Percentiles rank a stretch among this genome's conserved stretches.
phyloP scores from a whole-genome alignment of 2,797 vertebrate species.

The Acanthopagrus latus region DNA sequence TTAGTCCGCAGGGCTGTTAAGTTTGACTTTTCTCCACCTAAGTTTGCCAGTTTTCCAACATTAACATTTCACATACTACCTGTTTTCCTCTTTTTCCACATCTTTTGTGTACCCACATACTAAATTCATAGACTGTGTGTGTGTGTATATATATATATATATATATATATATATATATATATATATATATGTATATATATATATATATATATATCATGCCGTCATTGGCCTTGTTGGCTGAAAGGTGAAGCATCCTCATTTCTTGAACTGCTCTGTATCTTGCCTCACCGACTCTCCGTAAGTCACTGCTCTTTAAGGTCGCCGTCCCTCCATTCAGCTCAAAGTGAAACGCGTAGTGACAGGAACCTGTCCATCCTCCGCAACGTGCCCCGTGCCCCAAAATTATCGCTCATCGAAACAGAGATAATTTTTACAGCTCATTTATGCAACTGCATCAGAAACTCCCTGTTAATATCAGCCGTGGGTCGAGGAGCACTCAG shows the following conservation, averaged over 20 bases:
- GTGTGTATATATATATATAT: too few relatives aligned
- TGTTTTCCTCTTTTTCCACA: neutral
- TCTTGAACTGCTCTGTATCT: neutral
- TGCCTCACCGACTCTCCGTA: conserved; percentile 13
- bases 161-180: too few relatives aligned
- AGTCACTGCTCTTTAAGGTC: conserved; percentile 34
- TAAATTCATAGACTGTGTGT: neutral
- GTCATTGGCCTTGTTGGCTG: neutral
- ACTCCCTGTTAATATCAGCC: conserved; percentile 35
- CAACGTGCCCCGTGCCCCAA: neutral
- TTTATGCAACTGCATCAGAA: conserved; percentile 32
- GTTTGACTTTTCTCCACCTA: neutral
- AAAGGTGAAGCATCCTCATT: neutral
- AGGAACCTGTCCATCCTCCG: conserved; percentile 1
- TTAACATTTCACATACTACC: too few relatives aligned
- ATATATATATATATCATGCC: neutral
- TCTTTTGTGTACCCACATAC: neutral
- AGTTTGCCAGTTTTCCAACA: neutral
- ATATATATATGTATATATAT: too few relatives aligned
- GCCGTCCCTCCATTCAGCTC: conserved; percentile 6
- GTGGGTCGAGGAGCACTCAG: conserved; percentile 22
- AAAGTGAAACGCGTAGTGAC: conserved; percentile 9
- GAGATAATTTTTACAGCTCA: neutral
- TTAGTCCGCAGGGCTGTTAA: neutral
- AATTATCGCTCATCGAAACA: neutral